Conservation (phyloP, 2,888 invertebrate genomes). For the Baccha elongata region DNA sequence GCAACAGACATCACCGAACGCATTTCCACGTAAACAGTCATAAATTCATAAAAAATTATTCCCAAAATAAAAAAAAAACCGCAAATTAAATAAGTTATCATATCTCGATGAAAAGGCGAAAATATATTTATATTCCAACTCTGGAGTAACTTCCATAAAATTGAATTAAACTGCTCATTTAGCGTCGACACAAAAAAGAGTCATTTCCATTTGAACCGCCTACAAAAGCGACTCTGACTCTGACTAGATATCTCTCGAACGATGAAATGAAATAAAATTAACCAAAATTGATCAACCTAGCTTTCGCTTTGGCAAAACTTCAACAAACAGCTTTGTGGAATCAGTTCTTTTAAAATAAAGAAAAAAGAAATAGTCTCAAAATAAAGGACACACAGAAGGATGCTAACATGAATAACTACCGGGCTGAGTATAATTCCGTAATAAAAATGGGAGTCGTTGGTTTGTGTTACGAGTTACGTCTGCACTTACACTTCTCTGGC, state of each 20-base stretch:
- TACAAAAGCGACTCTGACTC: constrained; percentile 42
- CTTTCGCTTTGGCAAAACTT: constrained; percentile 66
- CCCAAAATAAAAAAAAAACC: constrained; percentile 38
- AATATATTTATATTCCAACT: constrained; percentile 72
- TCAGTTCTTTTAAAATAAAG: constrained; percentile 44
- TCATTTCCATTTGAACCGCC: constrained; percentile 66
- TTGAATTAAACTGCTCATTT: constrained; percentile 74
- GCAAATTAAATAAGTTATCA: constrained; percentile 69
- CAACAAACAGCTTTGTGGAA: constrained; percentile 71
- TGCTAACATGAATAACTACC: constrained; percentile 73
- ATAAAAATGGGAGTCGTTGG: constrained; percentile 68
- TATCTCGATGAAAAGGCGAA: constrained; percentile 58
- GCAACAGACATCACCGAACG: constrained; percentile 8
- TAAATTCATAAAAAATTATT: constrained; percentile 18
- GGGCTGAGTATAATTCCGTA: constrained; percentile 65
- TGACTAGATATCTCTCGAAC: background rate
- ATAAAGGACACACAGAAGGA: constrained; percentile 59
- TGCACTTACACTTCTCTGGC: background rate
- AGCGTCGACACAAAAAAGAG: constrained; percentile 66
- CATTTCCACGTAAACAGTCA: constrained; percentile 53
- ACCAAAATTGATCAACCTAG: constrained; percentile 30
- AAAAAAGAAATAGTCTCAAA: constrained; percentile 1
- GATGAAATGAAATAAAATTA: constrained; percentile 27
- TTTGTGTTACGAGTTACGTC: constrained; percentile 47
- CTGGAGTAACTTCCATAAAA: constrained; percentile 70